A percentile compares a stretch with the other conserved stretches of the same genome.
phyloP scores from a whole-genome alignment of 2,797 vertebrate species.

The Monodelphis domestica region DNA sequence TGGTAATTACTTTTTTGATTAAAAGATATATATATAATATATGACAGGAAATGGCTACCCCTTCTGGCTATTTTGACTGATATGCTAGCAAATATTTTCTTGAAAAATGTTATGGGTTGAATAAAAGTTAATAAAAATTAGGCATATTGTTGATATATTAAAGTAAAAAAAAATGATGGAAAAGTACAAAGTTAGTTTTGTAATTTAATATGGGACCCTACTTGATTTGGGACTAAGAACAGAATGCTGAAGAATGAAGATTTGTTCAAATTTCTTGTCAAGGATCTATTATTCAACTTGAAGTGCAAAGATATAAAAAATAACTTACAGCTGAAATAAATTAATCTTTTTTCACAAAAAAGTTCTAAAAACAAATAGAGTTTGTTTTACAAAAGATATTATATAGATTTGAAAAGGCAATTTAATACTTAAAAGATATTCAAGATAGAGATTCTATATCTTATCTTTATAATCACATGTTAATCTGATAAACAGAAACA shows the following conservation, averaged over 20 bases:
- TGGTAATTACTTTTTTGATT: slow-evolving; percentile 8
- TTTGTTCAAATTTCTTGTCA: neutral
- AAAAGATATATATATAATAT: neutral
- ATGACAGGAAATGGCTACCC: neutral
- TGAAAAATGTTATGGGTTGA: slow-evolving; percentile 10
- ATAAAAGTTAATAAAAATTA: slow-evolving; percentile 37
- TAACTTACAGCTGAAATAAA: neutral
- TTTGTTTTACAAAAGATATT: neutral
- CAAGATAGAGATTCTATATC: neutral
- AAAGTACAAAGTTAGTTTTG: slow-evolving; percentile 9
- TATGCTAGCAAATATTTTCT: neutral
- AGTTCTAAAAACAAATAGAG: neutral
- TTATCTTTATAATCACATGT: neutral
- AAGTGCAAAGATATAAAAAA: neutral
- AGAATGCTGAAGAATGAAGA: neutral
- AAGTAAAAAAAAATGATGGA: slow-evolving; percentile 18
- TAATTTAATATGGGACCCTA: neutral
- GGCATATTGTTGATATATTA: neutral
- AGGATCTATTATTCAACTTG: neutral
- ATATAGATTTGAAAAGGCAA: neutral
- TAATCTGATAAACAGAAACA: neutral
- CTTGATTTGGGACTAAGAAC: slow-evolving; percentile 34
- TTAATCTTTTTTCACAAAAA: neutral
- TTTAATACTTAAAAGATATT: neutral
- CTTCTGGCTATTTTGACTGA: slow-evolving; percentile 17